These are phyloP conservation scores for Labroides dimidiatus DNA, from an alignment of 2,797 vertebrate genomes.

Conservation along the genomic window DNA sequence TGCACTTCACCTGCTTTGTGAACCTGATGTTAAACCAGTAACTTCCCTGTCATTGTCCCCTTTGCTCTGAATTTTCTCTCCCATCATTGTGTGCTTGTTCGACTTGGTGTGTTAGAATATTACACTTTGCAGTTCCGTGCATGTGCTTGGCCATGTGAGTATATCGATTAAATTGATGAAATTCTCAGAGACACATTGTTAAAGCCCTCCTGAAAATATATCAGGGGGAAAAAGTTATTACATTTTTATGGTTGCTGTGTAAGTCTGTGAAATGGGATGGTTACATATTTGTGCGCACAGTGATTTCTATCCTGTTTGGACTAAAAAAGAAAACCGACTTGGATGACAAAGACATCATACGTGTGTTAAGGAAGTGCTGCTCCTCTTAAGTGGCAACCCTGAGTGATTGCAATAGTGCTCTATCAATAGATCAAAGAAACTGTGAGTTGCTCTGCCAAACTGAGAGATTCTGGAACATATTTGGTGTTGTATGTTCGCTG, in stretches of 20 bases:
- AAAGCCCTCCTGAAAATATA: background rate
- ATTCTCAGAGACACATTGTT: constrained; percentile 15
- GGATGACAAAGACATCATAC: constrained; percentile 17
- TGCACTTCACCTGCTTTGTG: constrained; percentile 7
- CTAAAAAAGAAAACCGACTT: constrained; percentile 1
- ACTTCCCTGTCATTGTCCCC: background rate
- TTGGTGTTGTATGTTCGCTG: constrained; percentile 48
- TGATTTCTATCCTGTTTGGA: constrained; percentile 21
- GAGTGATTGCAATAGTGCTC: constrained; percentile 40
- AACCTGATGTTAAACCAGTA: constrained; percentile 11
- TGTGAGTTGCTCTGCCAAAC: constrained; percentile 24
- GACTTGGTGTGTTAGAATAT: constrained; percentile 18
- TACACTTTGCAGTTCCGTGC: background rate
- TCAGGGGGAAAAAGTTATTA: background rate
- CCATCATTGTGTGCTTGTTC: background rate
- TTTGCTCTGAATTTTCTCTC: background rate
- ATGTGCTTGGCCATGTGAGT: constrained; percentile 27
- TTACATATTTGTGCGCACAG: background rate
- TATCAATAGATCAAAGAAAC: constrained; percentile 49
- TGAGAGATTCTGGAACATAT: constrained; percentile 47
- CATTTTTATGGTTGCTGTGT: background rate
- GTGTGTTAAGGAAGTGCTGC: constrained; percentile 8
- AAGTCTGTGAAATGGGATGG: background rate
- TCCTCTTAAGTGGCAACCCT: constrained; percentile 41
- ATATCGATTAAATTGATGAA: constrained; percentile 43